These are phyloP conservation scores for Campopleginae sp. DNA, from an alignment of 2,888 invertebrate genomes.

Conservation along the genomic window DNA sequence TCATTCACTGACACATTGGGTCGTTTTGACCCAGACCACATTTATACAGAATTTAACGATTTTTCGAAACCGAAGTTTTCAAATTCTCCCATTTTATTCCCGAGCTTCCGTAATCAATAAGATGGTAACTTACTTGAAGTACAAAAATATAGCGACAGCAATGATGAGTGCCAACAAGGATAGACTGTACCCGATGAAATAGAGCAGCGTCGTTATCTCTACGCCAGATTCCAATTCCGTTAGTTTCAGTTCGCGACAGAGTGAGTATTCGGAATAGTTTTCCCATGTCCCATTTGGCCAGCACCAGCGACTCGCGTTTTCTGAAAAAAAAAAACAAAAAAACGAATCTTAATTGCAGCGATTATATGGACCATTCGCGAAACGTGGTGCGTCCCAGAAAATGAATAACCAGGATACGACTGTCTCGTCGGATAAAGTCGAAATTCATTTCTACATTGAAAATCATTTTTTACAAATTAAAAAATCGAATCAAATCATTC, in stretches of 20 bases:
- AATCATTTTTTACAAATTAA: not conserved
- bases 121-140: constrained; percentile 92
- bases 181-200: constrained; percentile 93
- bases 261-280: constrained; percentile 90
- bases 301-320: constrained; percentile 94
- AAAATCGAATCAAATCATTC: too few species aligned
- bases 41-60: too few species aligned
- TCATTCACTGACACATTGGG: too few species aligned
- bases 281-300: constrained; percentile 93
- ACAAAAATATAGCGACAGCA: constrained; percentile 94
- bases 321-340: constrained; percentile 85
- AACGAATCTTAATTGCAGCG: not conserved
- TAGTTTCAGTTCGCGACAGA: constrained; percentile 88
- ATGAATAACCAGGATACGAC: not conserved
- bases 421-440: not conserved
- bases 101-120: not conserved
- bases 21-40: too few species aligned
- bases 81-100: not conserved
- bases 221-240: constrained; percentile 85
- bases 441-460: not conserved
- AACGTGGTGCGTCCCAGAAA: not conserved
- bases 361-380: not conserved
- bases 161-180: constrained; percentile 92
- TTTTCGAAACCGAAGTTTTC: too few species aligned
- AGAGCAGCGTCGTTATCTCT: constrained; percentile 91